Conservation (phyloP, 2,888 invertebrate genomes). For the Cosmia pyralina region DNA sequence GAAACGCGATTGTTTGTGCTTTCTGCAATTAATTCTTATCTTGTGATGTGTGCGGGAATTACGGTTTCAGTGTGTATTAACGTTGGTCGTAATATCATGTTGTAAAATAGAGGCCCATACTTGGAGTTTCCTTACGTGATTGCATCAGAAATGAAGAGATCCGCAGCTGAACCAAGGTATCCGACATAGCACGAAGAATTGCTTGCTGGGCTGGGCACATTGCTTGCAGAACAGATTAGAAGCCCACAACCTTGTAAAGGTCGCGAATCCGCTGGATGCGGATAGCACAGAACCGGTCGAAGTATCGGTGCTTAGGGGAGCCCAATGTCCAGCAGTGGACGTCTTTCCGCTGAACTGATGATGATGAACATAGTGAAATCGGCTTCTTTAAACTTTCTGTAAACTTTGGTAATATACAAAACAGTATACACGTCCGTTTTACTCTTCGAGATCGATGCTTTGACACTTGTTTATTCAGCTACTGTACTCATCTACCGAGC, state of each 20-base stretch:
- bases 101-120: not conserved
- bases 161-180: not conserved
- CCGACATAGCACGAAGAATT: not conserved
- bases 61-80: slow-evolving; percentile 5
- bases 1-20: slow-evolving; percentile 68
- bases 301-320: not conserved
- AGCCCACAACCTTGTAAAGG: too few relatives aligned
- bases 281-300: not conserved
- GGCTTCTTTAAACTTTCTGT: not conserved
- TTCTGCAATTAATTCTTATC: slow-evolving; percentile 54
- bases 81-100: not conserved
- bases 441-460: not conserved
- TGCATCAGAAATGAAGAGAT: not conserved
- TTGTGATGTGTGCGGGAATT: slow-evolving; percentile 13
- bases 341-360: not conserved
- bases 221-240: not conserved
- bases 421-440: not conserved
- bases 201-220: not conserved
- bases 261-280: not conserved
- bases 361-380: not conserved
- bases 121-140: too few relatives aligned
- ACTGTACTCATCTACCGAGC: too few relatives aligned
- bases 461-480: not conserved
- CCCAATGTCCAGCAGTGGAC: not conserved
- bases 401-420: not conserved